Conservation (phyloP, 64 coral and sea anemone genomes). For the Montipora cactus region DNA sequence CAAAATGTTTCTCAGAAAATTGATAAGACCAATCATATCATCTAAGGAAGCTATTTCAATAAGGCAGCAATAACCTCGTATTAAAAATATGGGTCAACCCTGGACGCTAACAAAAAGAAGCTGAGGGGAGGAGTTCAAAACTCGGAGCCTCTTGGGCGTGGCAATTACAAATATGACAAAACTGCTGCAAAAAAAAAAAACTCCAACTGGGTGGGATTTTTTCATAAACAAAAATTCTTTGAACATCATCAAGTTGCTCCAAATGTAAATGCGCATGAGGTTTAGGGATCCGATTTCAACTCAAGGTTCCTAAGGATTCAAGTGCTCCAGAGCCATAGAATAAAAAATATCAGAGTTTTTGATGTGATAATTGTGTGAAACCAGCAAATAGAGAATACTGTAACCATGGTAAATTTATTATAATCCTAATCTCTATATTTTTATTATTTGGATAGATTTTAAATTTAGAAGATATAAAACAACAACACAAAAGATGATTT, state of each 20-base stretch:
- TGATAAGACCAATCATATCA: background rate
- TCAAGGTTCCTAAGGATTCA: background rate
- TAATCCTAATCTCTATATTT: background rate
- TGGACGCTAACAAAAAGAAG: background rate
- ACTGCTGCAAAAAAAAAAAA: background rate
- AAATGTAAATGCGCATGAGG: too few relatives aligned
- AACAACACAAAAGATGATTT: background rate
- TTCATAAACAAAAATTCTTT: background rate
- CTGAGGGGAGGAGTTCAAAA: background rate
- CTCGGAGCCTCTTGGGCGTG: background rate
- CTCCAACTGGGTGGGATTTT: background rate
- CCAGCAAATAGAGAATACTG: background rate
- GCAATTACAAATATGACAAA: background rate
- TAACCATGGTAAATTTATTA: background rate
- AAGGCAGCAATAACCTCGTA: background rate
- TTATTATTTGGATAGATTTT: background rate
- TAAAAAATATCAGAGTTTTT: background rate
- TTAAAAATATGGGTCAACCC: background rate
- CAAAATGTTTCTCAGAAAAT: background rate
- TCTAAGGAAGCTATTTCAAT: background rate
- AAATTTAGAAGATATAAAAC: background rate
- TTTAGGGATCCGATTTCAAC: too few relatives aligned
- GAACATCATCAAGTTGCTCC: background rate
- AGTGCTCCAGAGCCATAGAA: background rate
- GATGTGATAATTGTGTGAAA: background rate